Evolutionary conservation across 2,888 invertebrate genomes (phyloP), one percentile per base, ranked within the genome.

Genomic region (Odontocolon sp.): DNA sequence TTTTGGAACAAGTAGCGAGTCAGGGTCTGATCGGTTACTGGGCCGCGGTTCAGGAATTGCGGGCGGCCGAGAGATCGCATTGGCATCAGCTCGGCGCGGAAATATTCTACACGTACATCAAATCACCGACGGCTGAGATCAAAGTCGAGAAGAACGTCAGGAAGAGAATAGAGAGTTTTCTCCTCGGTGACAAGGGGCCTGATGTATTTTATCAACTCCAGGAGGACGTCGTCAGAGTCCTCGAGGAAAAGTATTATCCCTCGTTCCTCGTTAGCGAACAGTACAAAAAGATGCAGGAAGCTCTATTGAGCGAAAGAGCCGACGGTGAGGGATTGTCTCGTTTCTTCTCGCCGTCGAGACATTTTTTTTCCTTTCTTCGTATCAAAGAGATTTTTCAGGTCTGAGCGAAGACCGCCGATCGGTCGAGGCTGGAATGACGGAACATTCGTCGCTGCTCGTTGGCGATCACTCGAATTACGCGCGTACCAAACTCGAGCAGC

Each of bases 11-110:
- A 26, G 92, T 96, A 82, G 95, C 96, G 82, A 95, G 95, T 26
- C 96, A 96, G 87, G 95, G 95, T n/a, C 91, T 97, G 67, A 94
- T 97, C 4, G 95, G 96, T 0, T 97, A 95, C 87, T 97, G 97
- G 95, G 94, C 93, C 83, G 95, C 96, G 0, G 96, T 97, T 0
- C 97, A 97, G 86, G 96, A 97, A 89, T 91, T 98, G 77, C 93
- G 95, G 79, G 92, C 93, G 69, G 93, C 96, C n/a, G 94, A 94
- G 52, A 92, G 95, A 81, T 94, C 94, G 75, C 93, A 93, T 81
- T 95, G 95, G 93, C 97, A 97, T 90, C 96, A 97, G 85, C 91
- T 97, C 26, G 98, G 96, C 6, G 96, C 96, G n/a, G 97, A 97
- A 90, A 96, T 97, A 85, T 97, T 96, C 91, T 97, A 97, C 87